Percentiles rank a stretch among this genome's conserved stretches.
Conservation (phyloP, 1,140 invertebrate species). For the Calycopis cecrops region DNA sequence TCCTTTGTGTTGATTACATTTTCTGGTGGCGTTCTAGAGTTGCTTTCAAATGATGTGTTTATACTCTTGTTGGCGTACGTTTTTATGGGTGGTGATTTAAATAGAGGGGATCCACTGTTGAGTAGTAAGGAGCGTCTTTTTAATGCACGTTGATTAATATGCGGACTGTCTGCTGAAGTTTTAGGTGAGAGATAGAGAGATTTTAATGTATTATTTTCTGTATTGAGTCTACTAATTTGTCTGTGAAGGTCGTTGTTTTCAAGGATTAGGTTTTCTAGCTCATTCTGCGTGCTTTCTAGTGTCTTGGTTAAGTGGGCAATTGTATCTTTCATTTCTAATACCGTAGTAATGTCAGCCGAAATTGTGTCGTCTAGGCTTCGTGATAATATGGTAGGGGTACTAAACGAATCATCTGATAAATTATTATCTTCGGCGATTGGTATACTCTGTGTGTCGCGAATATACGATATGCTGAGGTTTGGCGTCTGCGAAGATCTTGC, state of each 20-base stretch:
- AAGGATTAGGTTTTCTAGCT: not conserved
- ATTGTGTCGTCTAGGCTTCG: not conserved
- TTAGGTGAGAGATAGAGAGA: not conserved
- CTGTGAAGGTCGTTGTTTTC: slow-evolving; percentile 1
- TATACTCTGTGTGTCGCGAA: no score
- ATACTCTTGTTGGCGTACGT: not conserved
- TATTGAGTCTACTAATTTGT: not conserved
- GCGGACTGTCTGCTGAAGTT: not conserved
- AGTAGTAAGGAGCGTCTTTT: not conserved
- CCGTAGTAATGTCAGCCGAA: not conserved
- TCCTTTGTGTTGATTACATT: no score
- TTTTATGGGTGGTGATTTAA: not conserved
- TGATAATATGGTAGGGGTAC: slow-evolving; percentile 1
- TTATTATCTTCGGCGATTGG: not conserved
- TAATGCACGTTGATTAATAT: not conserved
- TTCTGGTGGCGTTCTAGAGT: no score
- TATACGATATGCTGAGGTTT: no score
- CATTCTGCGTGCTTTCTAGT: not conserved
- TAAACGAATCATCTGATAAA: not conserved
- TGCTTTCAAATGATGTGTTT: not conserved
- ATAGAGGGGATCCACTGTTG: not conserved
- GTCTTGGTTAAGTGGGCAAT: not conserved
- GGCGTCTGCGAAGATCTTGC: no score
- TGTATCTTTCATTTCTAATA: slow-evolving; percentile 11
- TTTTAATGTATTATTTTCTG: slow-evolving; percentile 5